Base-by-base conservation (phyloP, 2,797 vertebrate genomes). In the Spea hammondii region DNA sequence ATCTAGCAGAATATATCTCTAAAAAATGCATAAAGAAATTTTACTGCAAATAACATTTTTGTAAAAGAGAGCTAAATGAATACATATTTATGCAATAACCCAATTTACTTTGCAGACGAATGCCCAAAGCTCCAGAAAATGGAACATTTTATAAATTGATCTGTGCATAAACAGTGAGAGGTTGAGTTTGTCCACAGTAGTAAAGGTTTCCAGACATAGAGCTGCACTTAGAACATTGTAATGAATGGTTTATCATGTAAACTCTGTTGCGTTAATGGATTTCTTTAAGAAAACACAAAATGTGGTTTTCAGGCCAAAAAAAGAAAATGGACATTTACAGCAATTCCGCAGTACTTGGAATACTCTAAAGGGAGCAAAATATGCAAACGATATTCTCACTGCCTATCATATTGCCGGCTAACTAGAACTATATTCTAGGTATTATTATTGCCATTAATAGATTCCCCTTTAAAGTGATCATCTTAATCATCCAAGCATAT, bases 241-340 rank as follows among this genome's bases (percentile, higher is more conserved):
- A 69, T 69, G 67, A 69, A 69, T 69, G 17, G 48, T n/a, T 49
- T 17, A 49, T 10, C 49, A 69, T 49, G 47, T 49, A 69, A 49
- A 50, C 44, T 48, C 13, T 12, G 49, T 11, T 14, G 47, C 17
- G 32, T 32, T 32, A 32, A 32, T 32, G 64, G 17, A 44, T 65
- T 46, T 65, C 64, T 44, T 65, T 46, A 32, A 7, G 45, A 11
- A 46, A 65, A 44, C 64, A 46, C 4, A 65, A 65, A 10, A 44
- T 11, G 32, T 46, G 64, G 17, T 32, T 65, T 46, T 46, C 4
- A 65, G 4, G 17, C 6, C 44, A 65, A 65, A 65, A 7, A 6
- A 17, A 51, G 10, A 51, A 51, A 51, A 51, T 51, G 6, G 10
- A 10, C 50, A 51, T 51, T 51, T 10, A 51, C 50, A 51, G 10